These are phyloP conservation scores for Himalopsyche phryganea DNA, from an alignment of 1,140 invertebrate genomes.

Conservation along the genomic window DNA sequence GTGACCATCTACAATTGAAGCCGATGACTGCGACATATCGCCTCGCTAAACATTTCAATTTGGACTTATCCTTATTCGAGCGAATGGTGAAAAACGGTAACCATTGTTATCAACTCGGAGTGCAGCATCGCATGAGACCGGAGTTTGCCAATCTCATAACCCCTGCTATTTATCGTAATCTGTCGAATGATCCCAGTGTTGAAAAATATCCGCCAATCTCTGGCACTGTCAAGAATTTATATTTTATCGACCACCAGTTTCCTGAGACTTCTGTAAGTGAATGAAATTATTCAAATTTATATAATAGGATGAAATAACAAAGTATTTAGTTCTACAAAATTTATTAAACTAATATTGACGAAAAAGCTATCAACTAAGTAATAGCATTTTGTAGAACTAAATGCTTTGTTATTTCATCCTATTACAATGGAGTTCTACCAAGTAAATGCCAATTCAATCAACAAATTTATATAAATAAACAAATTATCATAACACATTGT, in stretches of 20 bases:
- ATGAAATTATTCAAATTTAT: no score
- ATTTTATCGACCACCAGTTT: slow-evolving; percentile 59
- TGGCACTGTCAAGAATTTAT: slow-evolving; percentile 56
- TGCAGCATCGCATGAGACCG: slow-evolving; percentile 67
- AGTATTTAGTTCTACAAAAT: no score
- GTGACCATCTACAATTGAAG: slow-evolving; percentile 74
- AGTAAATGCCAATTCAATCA: no score
- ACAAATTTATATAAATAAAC: no score
- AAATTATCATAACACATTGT: no score
- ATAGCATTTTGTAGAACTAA: no score
- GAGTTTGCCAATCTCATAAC: slow-evolving; percentile 59
- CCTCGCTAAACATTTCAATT: slow-evolving; percentile 56
- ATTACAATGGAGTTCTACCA: no score
- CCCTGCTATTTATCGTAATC: slow-evolving; percentile 58
- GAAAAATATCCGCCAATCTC: slow-evolving; percentile 36
- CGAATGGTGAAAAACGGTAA: slow-evolving; percentile 61
- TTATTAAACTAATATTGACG: no score
- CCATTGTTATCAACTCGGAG: slow-evolving; percentile 49
- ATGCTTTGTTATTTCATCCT: no score
- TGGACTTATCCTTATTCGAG: slow-evolving; percentile 73
- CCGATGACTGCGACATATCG: slow-evolving; percentile 60
- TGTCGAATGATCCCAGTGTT: slow-evolving; percentile 57
- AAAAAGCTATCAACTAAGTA: no score
- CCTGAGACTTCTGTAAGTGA: slow-evolving; percentile 41
- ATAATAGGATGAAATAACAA: no score